Evolutionary conservation across 2,113 vertebrate species (phyloP), one percentile per base, ranked within the genome.

Genomic region (Psittacula cyanocephala): DNA sequence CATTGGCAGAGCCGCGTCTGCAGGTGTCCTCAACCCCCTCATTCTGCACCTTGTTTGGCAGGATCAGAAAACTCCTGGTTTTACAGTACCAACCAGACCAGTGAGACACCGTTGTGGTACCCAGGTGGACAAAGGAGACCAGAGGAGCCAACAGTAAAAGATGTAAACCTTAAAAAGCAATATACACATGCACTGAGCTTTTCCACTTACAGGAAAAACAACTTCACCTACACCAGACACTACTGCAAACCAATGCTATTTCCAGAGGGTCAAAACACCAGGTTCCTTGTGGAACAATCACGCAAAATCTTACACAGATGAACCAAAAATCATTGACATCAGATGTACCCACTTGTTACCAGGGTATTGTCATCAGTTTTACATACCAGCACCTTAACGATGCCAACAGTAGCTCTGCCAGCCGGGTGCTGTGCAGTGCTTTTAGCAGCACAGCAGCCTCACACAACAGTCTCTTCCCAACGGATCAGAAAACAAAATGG

Each of bases 31-130:
- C 96, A 60, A 52, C 46, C 35, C 72, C 69, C 55, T 93, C 60
- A 57, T 94, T 92, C 43, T 57, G 60, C 57, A 76, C 93, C 94
- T 76, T 91, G 93, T 78, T 97, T 93, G 92, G 96, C 91, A 92
- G 72, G 33, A 86, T 46, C 64, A n/a, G 28, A 91, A 78, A 93
- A 84, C 88, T 43, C 55, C 79, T 47, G 77, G 76, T 47, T 90
- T 78, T 90, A 47, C 49, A 52, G 68, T 31, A 74, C 83, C 57
- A 79, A 5, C 17, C 27, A 55, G 77, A 83, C 31, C 76, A 25
- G 20, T 33, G 62, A 63, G 90, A 80, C 60, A 29, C 49, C 50
- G 44, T 67, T 41, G 77, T 3, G 35, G 87, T 12, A 22, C 83
- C 83, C 69, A 52, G 50, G 29, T 57, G 33, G 49, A 57, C 72